A percentile compares a stretch with the other conserved stretches of the same genome.
These are phyloP conservation scores for Hippoglossus stenolepis DNA, from an alignment of 2,113 vertebrate species.

Conservation along the genomic window DNA sequence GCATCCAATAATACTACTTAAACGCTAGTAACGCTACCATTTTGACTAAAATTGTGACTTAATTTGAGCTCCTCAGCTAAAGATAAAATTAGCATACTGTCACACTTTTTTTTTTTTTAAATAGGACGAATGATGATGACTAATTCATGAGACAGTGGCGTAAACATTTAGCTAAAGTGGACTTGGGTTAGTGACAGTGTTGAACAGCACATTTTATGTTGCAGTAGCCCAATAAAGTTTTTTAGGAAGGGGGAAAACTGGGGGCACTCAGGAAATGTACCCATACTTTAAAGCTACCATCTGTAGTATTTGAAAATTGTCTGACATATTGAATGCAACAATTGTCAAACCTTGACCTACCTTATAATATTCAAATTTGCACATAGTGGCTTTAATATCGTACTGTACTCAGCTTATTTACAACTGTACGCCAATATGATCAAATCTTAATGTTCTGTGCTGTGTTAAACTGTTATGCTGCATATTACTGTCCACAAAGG, in stretches of 20 bases:
- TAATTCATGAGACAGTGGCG: background rate
- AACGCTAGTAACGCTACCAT: too few relatives aligned
- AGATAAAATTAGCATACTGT: background rate
- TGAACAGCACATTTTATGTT: background rate
- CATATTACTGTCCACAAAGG: constrained; percentile 17
- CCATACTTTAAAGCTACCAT: background rate
- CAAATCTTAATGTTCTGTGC: constrained; percentile 1
- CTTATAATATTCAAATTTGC: background rate
- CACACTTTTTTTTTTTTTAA: too few relatives aligned
- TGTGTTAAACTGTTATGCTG: constrained; percentile 11
- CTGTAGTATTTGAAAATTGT: background rate
- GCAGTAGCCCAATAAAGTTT: background rate
- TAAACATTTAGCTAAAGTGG: background rate
- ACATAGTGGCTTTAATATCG: background rate
- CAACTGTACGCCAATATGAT: constrained; percentile 8
- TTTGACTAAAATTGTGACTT: background rate
- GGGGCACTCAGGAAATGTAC: background rate
- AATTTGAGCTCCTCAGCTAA: background rate
- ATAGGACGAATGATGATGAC: too few relatives aligned
- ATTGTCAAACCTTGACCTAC: background rate
- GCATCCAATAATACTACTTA: background rate
- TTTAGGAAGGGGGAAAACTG: background rate
- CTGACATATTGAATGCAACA: background rate
- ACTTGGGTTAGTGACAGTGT: too few relatives aligned
- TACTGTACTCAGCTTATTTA: background rate